Evolutionary conservation across 2,888 invertebrate species (phyloP).

Genomic region (Lucinisca nassula): DNA sequence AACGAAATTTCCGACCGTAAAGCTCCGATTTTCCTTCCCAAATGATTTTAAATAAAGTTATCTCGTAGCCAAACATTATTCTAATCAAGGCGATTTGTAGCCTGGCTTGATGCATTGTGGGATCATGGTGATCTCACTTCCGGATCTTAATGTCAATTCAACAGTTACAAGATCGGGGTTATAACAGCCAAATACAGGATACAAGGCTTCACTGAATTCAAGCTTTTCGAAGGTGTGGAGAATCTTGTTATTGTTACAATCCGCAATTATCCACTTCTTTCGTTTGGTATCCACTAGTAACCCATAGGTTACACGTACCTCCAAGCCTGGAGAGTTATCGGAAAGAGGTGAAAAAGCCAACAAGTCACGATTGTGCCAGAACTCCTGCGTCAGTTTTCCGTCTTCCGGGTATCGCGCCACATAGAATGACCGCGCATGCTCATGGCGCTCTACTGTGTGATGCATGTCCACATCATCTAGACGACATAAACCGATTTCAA

Average conservation of each 20-base stretch:
- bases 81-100: conserved; percentile 27
- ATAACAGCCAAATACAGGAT: conserved; percentile 76
- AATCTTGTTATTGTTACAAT: conserved; percentile 71
- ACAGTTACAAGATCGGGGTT: conserved; percentile 77
- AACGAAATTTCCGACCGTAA: no score
- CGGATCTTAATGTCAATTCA: conserved; percentile 74
- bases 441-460: conserved; percentile 76
- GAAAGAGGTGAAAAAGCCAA: conserved; percentile 67
- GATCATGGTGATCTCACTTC: conserved; percentile 70
- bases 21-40: no score
- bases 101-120: conserved; percentile 71
- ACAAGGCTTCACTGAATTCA: conserved; percentile 70
- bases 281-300: conserved; percentile 70
- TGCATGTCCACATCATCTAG: conserved; percentile 75
- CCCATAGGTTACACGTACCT: conserved; percentile 72
- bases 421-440: conserved; percentile 74
- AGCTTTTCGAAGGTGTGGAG: conserved; percentile 71
- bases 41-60: no score
- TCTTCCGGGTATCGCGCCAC: conserved; percentile 77
- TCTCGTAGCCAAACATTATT: background rate
- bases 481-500: conserved; percentile 74
- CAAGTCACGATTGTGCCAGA: conserved; percentile 77
- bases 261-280: conserved; percentile 71
- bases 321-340: conserved; percentile 71
- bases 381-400: conserved; percentile 73